phyloP scores from a whole-genome alignment of 2,113 vertebrate genomes.

The Cathartes aura region DNA sequence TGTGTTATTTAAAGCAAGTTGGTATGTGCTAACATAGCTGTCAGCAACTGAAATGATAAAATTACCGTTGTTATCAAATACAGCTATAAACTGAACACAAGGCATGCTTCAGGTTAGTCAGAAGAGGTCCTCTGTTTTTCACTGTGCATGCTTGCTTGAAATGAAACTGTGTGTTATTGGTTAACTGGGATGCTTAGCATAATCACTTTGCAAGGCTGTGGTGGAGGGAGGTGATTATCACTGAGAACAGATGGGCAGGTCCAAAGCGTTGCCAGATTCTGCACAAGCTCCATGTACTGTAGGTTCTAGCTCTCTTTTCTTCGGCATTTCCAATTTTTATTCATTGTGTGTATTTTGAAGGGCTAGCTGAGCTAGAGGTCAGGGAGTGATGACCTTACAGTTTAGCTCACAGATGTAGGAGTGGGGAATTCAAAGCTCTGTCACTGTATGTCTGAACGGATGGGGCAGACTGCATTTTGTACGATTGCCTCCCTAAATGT shows the following conservation, averaged over 20 bases:
- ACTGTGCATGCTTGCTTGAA: conserved; percentile 71
- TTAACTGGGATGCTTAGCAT: conserved; percentile 86
- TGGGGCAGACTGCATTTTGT: conserved; percentile 77
- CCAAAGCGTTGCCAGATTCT: conserved; percentile 82
- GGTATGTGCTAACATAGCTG: background rate
- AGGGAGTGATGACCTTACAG: conserved; percentile 57
- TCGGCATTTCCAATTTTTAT: conserved; percentile 49
- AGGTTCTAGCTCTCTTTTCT: conserved; percentile 68
- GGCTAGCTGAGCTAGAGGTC: conserved; percentile 57
- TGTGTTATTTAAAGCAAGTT: background rate
- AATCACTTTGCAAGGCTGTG: conserved; percentile 88
- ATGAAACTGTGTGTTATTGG: conserved; percentile 83
- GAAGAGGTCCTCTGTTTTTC: conserved; percentile 80
- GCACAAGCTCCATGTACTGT: conserved; percentile 74
- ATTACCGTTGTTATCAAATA: conserved; percentile 21
- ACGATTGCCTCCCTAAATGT: conserved; percentile 68
- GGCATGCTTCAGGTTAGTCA: conserved; percentile 72
- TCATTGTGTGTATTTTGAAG: conserved; percentile 21
- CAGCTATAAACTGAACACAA: conserved; percentile 37
- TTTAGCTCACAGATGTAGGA: conserved; percentile 62
- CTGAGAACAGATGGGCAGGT: conserved; percentile 88
- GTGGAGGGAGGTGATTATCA: conserved; percentile 90
- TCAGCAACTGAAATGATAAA: conserved; percentile 5
- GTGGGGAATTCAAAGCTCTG: conserved; percentile 63
- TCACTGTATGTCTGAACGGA: conserved; percentile 56